Percentiles rank a stretch among this genome's conserved stretches.
These are phyloP conservation scores for Ianthella basta DNA, from an alignment of 37 sponge, comb jelly and placozoan species.

Conservation along the genomic window DNA sequence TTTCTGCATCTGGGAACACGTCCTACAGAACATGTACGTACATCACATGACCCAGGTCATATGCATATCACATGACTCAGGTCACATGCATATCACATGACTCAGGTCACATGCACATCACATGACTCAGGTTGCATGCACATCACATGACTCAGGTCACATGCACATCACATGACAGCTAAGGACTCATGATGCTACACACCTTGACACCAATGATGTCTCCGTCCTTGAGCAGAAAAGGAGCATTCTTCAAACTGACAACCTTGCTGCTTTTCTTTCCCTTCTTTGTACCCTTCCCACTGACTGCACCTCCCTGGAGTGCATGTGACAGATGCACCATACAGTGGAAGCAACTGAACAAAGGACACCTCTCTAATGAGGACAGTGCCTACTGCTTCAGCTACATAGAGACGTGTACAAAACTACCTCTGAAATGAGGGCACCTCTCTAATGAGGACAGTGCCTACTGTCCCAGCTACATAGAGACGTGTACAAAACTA, in stretches of 20 bases:
- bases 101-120: not conserved
- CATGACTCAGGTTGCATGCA: too few relatives aligned
- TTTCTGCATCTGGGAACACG: conserved; percentile 48
- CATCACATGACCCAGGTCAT: conserved; percentile 10
- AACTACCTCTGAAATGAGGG: too few relatives aligned
- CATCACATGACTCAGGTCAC: not conserved
- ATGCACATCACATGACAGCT: conserved; percentile 13
- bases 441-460: too few relatives aligned
- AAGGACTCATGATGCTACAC: not conserved
- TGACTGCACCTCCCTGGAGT: conserved; percentile 13
- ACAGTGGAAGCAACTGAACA: not conserved
- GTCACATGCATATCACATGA: conserved; percentile 7
- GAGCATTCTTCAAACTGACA: conserved; percentile 68
- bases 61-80: not conserved
- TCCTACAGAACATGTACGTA: conserved; percentile 24
- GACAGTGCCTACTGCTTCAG: too few relatives aligned
- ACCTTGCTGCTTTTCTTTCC: not conserved
- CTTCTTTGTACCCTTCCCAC: not conserved
- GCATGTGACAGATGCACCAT: not conserved
- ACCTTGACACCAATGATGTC: conserved; percentile 82
- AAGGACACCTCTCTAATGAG: too few relatives aligned
- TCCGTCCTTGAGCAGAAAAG: conserved; percentile 71
- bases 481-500: too few relatives aligned
- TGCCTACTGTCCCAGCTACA: too few relatives aligned
- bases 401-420: too few relatives aligned